Percentiles rank a stretch among this genome's conserved stretches.
Conservation (phyloP, 2,797 vertebrate species). For the Megalops cyprinoides region DNA sequence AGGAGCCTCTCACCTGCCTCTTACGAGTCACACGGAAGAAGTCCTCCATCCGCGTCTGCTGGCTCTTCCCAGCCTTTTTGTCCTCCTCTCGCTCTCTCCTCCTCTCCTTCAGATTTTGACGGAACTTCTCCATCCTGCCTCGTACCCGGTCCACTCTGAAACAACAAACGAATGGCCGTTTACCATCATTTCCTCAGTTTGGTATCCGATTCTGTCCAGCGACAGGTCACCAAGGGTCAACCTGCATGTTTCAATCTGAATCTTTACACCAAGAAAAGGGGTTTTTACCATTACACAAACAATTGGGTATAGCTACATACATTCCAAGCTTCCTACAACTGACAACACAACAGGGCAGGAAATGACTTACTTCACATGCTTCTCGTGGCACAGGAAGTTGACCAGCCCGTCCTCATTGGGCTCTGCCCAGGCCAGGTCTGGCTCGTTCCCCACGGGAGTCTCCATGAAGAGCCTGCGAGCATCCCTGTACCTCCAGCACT, state of each 20-base stretch:
- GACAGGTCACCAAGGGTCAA: not conserved
- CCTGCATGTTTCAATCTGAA: not conserved
- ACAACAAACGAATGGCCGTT: slow-evolving; percentile 6
- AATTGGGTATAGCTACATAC: too few species aligned
- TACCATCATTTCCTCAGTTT: too few species aligned
- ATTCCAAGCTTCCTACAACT: not conserved
- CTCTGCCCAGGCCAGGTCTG: slow-evolving; percentile 68
- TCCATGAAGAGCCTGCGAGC: slow-evolving; percentile 75
- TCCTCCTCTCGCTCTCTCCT: slow-evolving; percentile 61
- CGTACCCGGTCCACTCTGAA: slow-evolving; percentile 67
- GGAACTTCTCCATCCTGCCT: slow-evolving; percentile 68
- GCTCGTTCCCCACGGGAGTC: slow-evolving; percentile 35
- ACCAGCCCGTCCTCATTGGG: slow-evolving; percentile 77
- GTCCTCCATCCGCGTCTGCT: slow-evolving; percentile 66
- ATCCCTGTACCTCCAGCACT: slow-evolving; percentile 69
- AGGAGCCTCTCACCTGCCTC: slow-evolving; percentile 45
- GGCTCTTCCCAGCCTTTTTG: slow-evolving; percentile 39
- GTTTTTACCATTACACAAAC: too few species aligned
- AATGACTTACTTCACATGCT: slow-evolving; percentile 64
- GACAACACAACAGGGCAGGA: not conserved
- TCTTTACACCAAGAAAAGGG: not conserved
- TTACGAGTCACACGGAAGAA: slow-evolving; percentile 74
- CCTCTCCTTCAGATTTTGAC: slow-evolving; percentile 47
- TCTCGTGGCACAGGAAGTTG: slow-evolving; percentile 65
- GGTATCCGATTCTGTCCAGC: too few species aligned